Base-by-base conservation (phyloP, 2,888 invertebrate species). In the Lochmaea capreae region DNA sequence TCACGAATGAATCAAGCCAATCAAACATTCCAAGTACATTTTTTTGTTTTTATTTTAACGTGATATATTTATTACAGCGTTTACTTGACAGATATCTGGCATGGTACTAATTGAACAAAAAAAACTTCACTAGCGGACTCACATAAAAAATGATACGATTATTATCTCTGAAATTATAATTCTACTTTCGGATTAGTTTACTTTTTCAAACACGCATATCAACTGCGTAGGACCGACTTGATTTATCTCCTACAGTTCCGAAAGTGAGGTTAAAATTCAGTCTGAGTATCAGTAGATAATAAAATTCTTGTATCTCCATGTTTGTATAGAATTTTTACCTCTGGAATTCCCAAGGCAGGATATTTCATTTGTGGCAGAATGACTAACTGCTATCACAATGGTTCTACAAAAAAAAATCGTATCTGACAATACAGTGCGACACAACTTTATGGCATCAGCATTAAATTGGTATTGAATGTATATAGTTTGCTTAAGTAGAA, bases 281-380 rank as follows among this genome's bases (percentile, higher is more conserved):
- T 57, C 70, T 39, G 70, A 70, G 70, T 70, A 70, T 70, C 70
- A 70, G 70, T 57, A 70, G 70, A 70, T 70, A 70, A 70, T 70
- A 70, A 70, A 70, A 65, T 16, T 43, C 63, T 65, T 42, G 63
- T 70, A 70, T 70, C 70, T 70, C 54, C 58, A 65, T 70, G 71
- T 71, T 71, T 71, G 58, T 71, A 71, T 65, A 71, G 71, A 71
- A 71, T 71, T 71, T 71, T 71, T 71, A 71, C 71, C 71, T 71
- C 58, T 65, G 71, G 65, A 58, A 71, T 65, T 71, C 58, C 71
- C 71, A 58, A n/a, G 65, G 58, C 65, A 46, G 42, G 57, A 70
- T 69, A 69, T 69, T 69, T 70, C 70, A 70, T 70, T 70, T 65
- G 57, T 70, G 70, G 70, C 70, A 70, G 70, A 39, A 42, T 70